A percentile compares a stretch with the other conserved stretches of the same genome.
Conservation (phyloP, 2,113 vertebrate species). For the Excalfactoria chinensis region DNA sequence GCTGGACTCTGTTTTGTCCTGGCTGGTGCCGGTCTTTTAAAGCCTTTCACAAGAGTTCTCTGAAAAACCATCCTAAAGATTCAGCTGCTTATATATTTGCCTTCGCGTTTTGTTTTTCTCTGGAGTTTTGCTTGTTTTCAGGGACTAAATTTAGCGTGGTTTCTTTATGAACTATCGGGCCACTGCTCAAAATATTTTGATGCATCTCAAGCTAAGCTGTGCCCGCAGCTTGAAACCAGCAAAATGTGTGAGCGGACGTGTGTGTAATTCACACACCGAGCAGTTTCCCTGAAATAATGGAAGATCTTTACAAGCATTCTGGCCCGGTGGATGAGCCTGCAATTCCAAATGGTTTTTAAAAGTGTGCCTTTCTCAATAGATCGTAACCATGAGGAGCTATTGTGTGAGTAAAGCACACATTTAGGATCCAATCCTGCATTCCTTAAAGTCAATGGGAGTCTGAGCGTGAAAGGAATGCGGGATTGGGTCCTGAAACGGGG, state of each 20-base stretch:
- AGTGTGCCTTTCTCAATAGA: conserved; percentile 64
- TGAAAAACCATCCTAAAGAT: conserved; percentile 4
- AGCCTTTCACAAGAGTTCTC: conserved; percentile 37
- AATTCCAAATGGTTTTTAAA: conserved; percentile 68
- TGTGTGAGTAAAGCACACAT: conserved; percentile 61
- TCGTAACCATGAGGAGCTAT: conserved; percentile 62
- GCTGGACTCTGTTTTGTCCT: conserved; percentile 59
- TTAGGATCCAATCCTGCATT: conserved; percentile 70
- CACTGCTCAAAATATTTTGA: conserved; percentile 63
- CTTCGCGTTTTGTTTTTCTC: background rate
- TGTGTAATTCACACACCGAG: conserved; percentile 7
- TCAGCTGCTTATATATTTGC: conserved; percentile 17
- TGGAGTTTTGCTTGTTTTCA: background rate
- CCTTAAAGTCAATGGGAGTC: conserved; percentile 70
- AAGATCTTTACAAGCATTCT: conserved; percentile 57
- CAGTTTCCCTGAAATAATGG: conserved; percentile 37
- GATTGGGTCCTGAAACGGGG: conserved; percentile 59
- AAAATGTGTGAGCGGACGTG: background rate
- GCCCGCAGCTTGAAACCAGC: conserved; percentile 39
- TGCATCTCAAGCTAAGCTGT: conserved; percentile 50
- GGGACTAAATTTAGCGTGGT: conserved; percentile 21
- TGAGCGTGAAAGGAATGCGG: conserved; percentile 70
- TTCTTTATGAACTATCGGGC: conserved; percentile 35
- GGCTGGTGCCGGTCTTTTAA: background rate
- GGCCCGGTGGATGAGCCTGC: conserved; percentile 55